These are phyloP conservation scores for Parnassius mnemosyne DNA, from an alignment of 2,888 invertebrate genomes.

Conservation along the genomic window DNA sequence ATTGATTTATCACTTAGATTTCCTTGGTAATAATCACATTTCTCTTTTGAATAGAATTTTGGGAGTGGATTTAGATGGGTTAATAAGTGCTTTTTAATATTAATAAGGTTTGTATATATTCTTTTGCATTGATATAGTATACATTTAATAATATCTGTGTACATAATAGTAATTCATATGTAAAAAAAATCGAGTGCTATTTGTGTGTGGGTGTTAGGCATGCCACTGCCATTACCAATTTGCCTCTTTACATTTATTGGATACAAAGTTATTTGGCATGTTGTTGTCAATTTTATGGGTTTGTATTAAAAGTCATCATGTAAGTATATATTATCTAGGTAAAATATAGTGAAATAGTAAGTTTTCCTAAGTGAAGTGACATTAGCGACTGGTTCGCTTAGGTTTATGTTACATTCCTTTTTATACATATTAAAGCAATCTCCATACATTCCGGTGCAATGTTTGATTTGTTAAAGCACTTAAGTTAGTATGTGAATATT, in stretches of 20 bases:
- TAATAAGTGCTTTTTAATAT: slow-evolving; percentile 71
- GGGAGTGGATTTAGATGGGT: slow-evolving; percentile 51
- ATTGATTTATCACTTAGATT: slow-evolving; percentile 32
- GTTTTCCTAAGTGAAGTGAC: slow-evolving; percentile 17
- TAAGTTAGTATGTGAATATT: slow-evolving; percentile 42
- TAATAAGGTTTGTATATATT: slow-evolving; percentile 72
- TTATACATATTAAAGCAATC: slow-evolving; percentile 24
- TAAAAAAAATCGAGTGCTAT: slow-evolving; percentile 70
- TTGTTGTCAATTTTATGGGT: slow-evolving; percentile 33
- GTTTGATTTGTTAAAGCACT: slow-evolving; percentile 38
- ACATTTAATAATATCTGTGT: slow-evolving; percentile 62
- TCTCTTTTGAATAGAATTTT: slow-evolving; percentile 43
- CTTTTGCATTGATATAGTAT: slow-evolving; percentile 68
- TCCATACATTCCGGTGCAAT: slow-evolving; percentile 36
- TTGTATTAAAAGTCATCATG: slow-evolving; percentile 28
- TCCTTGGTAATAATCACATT: slow-evolving; percentile 30
- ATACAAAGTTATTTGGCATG: slow-evolving; percentile 35
- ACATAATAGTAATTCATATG: slow-evolving; percentile 61
- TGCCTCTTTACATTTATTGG: slow-evolving; percentile 42
- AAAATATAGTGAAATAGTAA: slow-evolving; percentile 38
- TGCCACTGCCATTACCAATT: slow-evolving; percentile 66
- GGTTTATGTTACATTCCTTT: slow-evolving; percentile 39
- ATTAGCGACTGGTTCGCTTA: slow-evolving; percentile 60
- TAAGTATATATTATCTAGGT: slow-evolving; percentile 30
- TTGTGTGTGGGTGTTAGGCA: slow-evolving; percentile 70